phyloP scores from a whole-genome alignment of 2,888 invertebrate genomes.

The Phortica okadai region DNA sequence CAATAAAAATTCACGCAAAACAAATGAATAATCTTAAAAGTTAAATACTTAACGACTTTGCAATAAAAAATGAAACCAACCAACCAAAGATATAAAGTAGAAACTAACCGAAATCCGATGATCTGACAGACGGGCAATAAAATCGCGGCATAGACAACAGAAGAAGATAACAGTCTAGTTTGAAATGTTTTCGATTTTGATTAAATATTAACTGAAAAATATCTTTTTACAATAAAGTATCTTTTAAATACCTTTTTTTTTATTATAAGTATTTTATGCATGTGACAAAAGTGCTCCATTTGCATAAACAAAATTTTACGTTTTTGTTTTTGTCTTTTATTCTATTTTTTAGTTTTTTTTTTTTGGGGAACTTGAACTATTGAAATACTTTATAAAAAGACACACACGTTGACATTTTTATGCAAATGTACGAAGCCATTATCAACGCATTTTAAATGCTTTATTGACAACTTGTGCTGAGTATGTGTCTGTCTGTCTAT shows the following conservation, averaged over 20 bases:
- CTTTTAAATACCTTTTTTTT: too few relatives aligned
- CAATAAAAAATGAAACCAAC: background rate
- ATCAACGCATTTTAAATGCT: constrained; percentile 9
- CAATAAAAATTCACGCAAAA: background rate
- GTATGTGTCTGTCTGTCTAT: too few relatives aligned
- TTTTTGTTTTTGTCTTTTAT: background rate
- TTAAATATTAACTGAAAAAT: too few relatives aligned
- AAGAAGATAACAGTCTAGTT: too few relatives aligned
- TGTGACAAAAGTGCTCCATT: constrained; percentile 7
- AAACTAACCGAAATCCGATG: background rate
- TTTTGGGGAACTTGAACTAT: background rate
- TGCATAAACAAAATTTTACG: background rate
- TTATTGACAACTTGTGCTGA: constrained; percentile 16
- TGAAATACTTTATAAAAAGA: background rate
- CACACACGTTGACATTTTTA: constrained; percentile 11
- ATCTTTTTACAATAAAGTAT: too few relatives aligned
- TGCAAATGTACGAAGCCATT: background rate
- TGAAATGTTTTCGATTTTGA: too few relatives aligned
- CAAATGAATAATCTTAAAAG: background rate
- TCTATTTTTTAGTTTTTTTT: background rate
- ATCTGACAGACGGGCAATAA: too few relatives aligned
- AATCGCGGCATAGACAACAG: too few relatives aligned
- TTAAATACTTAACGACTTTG: background rate
- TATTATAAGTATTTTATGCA: background rate
- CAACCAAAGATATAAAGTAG: background rate